Percentiles rank a stretch among this genome's conserved stretches.
phyloP scores from a whole-genome alignment of 2,113 vertebrate genomes.

The Oryzias javanicus region DNA sequence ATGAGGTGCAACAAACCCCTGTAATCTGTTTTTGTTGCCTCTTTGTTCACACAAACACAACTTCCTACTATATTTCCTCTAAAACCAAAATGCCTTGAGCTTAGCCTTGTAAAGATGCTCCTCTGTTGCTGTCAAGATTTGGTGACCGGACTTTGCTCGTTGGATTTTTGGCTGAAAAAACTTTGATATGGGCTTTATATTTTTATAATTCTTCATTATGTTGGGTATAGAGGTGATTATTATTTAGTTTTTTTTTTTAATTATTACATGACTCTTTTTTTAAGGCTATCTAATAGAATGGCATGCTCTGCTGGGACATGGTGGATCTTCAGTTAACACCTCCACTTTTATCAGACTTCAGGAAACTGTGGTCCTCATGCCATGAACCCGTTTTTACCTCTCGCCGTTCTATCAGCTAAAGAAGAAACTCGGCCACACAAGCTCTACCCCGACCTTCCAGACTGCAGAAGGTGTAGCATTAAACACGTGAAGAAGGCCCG shows the following conservation, averaged over 20 bases:
- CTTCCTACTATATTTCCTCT: conserved; percentile 31
- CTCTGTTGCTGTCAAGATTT: conserved; percentile 36
- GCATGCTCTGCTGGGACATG: conserved; percentile 27
- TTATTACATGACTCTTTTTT: conserved; percentile 37
- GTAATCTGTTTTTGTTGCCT: conserved; percentile 27
- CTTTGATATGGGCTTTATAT: conserved; percentile 59
- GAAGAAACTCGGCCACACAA: conserved; percentile 39
- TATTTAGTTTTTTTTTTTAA: conserved; percentile 14
- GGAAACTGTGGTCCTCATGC: conserved; percentile 23
- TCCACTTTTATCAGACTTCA: conserved; percentile 41
- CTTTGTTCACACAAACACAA: conserved; percentile 32
- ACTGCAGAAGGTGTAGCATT: conserved; percentile 31
- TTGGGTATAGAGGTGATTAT: conserved; percentile 16
- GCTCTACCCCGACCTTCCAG: conserved; percentile 37
- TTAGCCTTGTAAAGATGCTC: conserved; percentile 49
- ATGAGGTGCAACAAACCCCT: neutral
- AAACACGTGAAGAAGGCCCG: conserved; percentile 38
- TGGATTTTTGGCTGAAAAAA: conserved; percentile 46
- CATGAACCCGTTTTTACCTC: conserved; percentile 54
- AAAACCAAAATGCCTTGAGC: conserved; percentile 71
- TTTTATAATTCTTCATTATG: conserved; percentile 57
- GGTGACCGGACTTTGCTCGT: conserved; percentile 40
- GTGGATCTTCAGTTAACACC: conserved; percentile 22
- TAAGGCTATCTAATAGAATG: conserved; percentile 31
- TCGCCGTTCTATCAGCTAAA: conserved; percentile 49